Base-by-base conservation (phyloP, 2,113 vertebrate genomes). In the Tychaedon coryphoeus region DNA sequence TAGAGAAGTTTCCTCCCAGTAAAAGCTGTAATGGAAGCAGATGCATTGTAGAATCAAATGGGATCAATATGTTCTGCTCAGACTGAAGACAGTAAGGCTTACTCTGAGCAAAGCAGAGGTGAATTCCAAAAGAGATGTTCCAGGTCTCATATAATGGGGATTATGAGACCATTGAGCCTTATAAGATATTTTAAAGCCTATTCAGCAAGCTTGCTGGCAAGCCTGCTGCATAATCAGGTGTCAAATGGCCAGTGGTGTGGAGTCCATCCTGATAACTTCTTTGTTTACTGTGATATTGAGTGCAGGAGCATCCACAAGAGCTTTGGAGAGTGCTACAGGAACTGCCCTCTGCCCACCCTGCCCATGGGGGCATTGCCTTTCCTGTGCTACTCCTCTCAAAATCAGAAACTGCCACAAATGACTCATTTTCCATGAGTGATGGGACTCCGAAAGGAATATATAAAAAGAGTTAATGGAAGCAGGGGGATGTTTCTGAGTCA, bases 381-480 rank as follows among this genome's bases (percentile, higher is more conserved):
- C 60, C 76, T 1, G 2, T 14, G 43, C 36, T 0, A 0, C 19
- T 90, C 57, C 71, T 3, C 3, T 70, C 91, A 86, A 72, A 96
- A 54, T 72, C 75, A 60, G 67, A 84, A 64, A 42, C 61, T 86
- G 57, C 64, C 88, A 57, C 86, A 48, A 74, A 60, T 86, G 72
- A 33, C 82, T 94, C 11, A 45, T 90, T 95, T 94, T 88, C 69
- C 13, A 2, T 62, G 88, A 80, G 40, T 71, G 92, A 95, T 78
- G 90, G 90, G 79, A 93, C 88, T 94, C 90, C 11, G 5, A 83
- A 74, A 91, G 90, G 90, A 96, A 96, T 65, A 95, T 86, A 94
- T 94, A 96, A 96, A 96, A 96, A 80, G 75, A 97, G 81, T 95
- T 97, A 96, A 97, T 96, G 85, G 95, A 94, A 90, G 86, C 88